Evolutionary conservation across 1,140 invertebrate species (phyloP).

Genomic region (Mamestra configurata): DNA sequence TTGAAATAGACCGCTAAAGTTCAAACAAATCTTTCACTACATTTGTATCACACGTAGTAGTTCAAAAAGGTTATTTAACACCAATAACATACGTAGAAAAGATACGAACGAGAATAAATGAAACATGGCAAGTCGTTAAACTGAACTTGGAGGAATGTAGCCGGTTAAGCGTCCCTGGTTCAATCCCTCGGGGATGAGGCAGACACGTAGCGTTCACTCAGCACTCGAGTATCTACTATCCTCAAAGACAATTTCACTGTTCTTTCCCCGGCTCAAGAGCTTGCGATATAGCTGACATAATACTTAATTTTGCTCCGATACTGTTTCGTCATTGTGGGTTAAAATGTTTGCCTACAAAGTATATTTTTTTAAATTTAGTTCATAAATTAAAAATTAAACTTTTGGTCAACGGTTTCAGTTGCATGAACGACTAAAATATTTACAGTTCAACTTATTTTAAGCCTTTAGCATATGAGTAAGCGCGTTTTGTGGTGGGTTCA

Average conservation of each 20-base stretch:
- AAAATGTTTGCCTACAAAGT: background rate
- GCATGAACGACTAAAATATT: background rate
- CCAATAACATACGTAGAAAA: slow-evolving; percentile 10
- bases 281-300: slow-evolving; percentile 70
- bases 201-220: slow-evolving; percentile 79
- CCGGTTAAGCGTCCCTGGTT: slow-evolving; percentile 71
- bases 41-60: background rate
- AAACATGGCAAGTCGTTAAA: slow-evolving; percentile 66
- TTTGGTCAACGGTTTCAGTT: background rate
- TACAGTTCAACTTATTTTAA: slow-evolving; percentile 5
- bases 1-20: background rate
- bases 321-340: slow-evolving; percentile 35
- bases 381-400: too few species aligned
- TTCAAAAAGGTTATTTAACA: slow-evolving; percentile 31
- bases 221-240: slow-evolving; percentile 71
- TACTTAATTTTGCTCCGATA: slow-evolving; percentile 69
- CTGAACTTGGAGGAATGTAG: slow-evolving; percentile 67
- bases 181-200: slow-evolving; percentile 68
- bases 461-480: background rate
- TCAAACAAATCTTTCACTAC: slow-evolving; percentile 12
- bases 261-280: slow-evolving; percentile 68
- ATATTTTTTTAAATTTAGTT: background rate
- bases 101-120: slow-evolving; percentile 61
- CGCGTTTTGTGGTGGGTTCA: background rate
- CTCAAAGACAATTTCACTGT: slow-evolving; percentile 80